A percentile compares a stretch with the other conserved stretches of the same genome.
phyloP scores from a whole-genome alignment of 2,888 invertebrate genomes.

The Chromoteleia sp. region DNA sequence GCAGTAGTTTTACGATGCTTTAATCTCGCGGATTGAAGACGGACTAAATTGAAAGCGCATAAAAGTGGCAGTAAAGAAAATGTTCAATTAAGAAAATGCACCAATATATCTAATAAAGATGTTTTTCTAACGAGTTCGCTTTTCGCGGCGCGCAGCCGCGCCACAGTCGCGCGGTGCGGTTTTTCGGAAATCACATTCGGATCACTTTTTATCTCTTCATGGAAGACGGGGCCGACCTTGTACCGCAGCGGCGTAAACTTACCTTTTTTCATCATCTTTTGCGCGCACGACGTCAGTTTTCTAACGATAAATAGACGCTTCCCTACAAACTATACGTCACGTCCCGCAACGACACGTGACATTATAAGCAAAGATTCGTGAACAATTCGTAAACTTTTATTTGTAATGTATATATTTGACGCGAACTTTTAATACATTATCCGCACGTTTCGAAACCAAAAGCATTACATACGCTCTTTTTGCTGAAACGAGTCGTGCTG shows the following conservation, averaged over 20 bases:
- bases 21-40: neutral
- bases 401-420: slow-evolving; percentile 1
- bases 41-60: neutral
- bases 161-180: no score
- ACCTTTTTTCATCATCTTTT: neutral
- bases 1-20: neutral
- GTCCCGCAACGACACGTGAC: slow-evolving; percentile 18
- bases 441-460: no score
- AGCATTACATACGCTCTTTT: no score
- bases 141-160: no score
- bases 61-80: neutral
- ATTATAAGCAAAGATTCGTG: slow-evolving; percentile 30
- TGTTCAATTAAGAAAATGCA: neutral
- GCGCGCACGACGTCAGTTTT: slow-evolving; percentile 22
- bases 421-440: no score
- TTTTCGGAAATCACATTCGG: slow-evolving; percentile 13
- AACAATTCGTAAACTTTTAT: slow-evolving; percentile 34
- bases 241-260: no score
- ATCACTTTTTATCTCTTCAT: slow-evolving; percentile 25
- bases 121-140: no score
- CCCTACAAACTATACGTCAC: slow-evolving; percentile 14
- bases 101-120: no score
- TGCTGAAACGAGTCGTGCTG: no score
- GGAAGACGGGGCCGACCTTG: neutral
- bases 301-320: slow-evolving; percentile 23